Percentiles rank a stretch among this genome's conserved stretches.
These are phyloP conservation scores for Gobiocypris rarus DNA, from an alignment of 2,113 vertebrate genomes.

Conservation along the genomic window DNA sequence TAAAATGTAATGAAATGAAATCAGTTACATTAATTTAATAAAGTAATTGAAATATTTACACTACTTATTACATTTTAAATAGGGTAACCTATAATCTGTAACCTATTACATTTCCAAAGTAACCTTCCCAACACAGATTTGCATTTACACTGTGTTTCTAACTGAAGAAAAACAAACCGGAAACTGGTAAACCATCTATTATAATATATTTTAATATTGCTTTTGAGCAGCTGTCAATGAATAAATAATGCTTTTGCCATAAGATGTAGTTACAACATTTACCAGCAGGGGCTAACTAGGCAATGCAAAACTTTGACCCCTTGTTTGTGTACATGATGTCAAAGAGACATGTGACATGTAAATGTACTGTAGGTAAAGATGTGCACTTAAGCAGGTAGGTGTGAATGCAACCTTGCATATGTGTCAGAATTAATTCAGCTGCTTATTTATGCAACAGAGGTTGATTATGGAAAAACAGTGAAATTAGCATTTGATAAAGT, in stretches of 20 bases:
- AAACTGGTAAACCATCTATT: not conserved
- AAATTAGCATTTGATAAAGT: constrained; percentile 49
- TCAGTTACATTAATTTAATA: no score
- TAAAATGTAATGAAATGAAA: no score
- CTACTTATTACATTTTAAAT: no score
- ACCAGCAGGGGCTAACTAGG: not conserved
- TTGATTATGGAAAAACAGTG: constrained; percentile 41
- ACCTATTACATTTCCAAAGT: no score
- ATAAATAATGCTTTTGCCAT: not conserved
- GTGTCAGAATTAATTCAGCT: constrained; percentile 39
- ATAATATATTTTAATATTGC: not conserved
- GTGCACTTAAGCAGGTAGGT: not conserved
- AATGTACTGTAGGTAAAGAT: not conserved
- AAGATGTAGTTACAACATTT: not conserved
- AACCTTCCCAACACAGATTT: no score
- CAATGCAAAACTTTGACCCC: not conserved
- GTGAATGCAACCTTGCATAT: constrained; percentile 43
- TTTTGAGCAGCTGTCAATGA: not conserved
- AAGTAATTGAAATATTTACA: no score
- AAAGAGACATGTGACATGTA: constrained; percentile 1
- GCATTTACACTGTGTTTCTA: not conserved
- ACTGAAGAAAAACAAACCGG: not conserved
- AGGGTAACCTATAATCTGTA: no score
- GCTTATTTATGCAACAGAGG: constrained; percentile 25
- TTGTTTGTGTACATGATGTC: not conserved